phyloP scores from a whole-genome alignment of 2,888 invertebrate genomes.

The Crossocerus cetratus region DNA sequence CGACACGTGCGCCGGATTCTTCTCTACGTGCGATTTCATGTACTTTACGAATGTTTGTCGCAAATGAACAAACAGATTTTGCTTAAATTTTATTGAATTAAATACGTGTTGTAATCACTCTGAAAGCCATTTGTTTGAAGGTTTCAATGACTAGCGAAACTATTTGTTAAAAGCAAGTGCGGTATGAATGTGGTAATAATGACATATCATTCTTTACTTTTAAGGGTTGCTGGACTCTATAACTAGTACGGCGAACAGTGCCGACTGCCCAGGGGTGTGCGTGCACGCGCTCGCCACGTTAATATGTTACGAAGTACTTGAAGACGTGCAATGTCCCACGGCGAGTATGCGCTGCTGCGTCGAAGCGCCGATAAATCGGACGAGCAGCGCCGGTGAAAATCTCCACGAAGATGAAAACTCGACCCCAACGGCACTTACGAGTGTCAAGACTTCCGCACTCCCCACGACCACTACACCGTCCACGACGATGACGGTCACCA shows the following conservation, averaged over 20 bases:
- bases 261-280: slow-evolving; percentile 93
- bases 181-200: not conserved
- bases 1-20: too few species aligned
- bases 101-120: too few species aligned
- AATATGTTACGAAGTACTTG: slow-evolving; percentile 91
- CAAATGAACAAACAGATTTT: too few species aligned
- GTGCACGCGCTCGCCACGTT: slow-evolving; percentile 91
- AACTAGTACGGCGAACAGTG: slow-evolving; percentile 89
- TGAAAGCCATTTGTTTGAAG: too few species aligned
- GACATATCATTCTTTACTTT: slow-evolving; percentile 8
- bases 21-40: too few species aligned
- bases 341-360: slow-evolving; percentile 91
- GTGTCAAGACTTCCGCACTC: slow-evolving; percentile 27
- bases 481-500: slow-evolving; percentile 19
- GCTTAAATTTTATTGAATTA: too few species aligned
- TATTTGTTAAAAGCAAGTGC: too few species aligned
- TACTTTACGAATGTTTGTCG: too few species aligned
- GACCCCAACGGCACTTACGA: slow-evolving; percentile 31
- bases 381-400: slow-evolving; percentile 58
- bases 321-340: slow-evolving; percentile 89
- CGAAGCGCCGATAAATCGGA: slow-evolving; percentile 83
- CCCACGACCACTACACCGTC: slow-evolving; percentile 39
- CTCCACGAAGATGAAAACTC: slow-evolving; percentile 23
- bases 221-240: slow-evolving; percentile 90
- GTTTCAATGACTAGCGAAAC: too few species aligned